Percentiles rank a stretch among this genome's conserved stretches.
Evolutionary conservation across 2,797 vertebrate genomes (phyloP).

Genomic region (Labeo calbasu): DNA sequence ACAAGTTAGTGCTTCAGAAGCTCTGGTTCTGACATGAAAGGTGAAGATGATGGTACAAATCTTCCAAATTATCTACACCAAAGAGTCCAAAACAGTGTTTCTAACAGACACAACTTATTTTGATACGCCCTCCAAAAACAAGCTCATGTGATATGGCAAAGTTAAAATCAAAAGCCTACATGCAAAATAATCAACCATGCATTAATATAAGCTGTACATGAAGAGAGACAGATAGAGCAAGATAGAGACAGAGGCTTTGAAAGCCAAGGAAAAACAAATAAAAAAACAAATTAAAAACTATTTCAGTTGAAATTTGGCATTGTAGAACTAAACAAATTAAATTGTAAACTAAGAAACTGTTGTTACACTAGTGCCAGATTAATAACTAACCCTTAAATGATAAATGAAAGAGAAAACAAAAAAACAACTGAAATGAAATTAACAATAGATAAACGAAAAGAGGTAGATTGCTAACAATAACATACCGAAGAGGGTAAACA

Average conservation of each 20-base stretch:
- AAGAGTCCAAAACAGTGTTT: slow-evolving; percentile 67
- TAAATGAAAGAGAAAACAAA: slow-evolving; percentile 79
- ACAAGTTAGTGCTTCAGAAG: slow-evolving; percentile 81
- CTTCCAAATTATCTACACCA: slow-evolving; percentile 85
- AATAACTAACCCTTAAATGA: slow-evolving; percentile 73
- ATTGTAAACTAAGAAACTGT: slow-evolving; percentile 77
- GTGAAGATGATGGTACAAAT: slow-evolving; percentile 82
- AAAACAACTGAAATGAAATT: slow-evolving; percentile 74
- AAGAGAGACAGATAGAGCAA: slow-evolving; percentile 73
- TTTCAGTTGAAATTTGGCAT: slow-evolving; percentile 53
- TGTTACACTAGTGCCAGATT: slow-evolving; percentile 84
- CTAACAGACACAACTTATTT: slow-evolving; percentile 84
- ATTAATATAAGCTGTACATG: slow-evolving; percentile 89
- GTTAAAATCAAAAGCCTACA: slow-evolving; percentile 82
- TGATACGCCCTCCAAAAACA: slow-evolving; percentile 83
- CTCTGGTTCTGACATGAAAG: slow-evolving; percentile 81
- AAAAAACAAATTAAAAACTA: slow-evolving; percentile 26
- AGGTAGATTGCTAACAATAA: slow-evolving; percentile 95
- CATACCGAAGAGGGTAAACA: slow-evolving; percentile 98
- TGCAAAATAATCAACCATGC: slow-evolving; percentile 91
- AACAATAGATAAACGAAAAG: slow-evolving; percentile 79
- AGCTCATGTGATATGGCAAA: slow-evolving; percentile 85
- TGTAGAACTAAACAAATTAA: slow-evolving; percentile 28
- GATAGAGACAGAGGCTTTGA: slow-evolving; percentile 64
- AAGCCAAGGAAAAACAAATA: slow-evolving; percentile 50